These are phyloP conservation scores for Aphidius gifuensis DNA, from an alignment of 1,140 invertebrate species.

Conservation along the genomic window DNA sequence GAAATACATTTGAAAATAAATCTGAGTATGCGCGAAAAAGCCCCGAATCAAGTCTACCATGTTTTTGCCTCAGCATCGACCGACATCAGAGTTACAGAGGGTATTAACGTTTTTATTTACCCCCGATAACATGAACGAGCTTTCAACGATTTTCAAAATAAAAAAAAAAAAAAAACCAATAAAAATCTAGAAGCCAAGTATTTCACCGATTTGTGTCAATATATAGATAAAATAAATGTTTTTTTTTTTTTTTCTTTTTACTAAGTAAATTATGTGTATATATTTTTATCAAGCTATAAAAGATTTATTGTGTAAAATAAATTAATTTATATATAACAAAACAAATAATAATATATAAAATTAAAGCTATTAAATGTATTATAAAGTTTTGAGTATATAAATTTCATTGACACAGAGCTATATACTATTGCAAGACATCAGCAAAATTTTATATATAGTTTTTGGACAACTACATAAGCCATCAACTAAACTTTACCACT, in stretches of 20 bases:
- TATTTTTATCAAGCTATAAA: too few species aligned
- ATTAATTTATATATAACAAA: too few species aligned
- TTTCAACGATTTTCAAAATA: conserved; percentile 20
- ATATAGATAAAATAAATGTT: not conserved
- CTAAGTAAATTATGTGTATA: not conserved
- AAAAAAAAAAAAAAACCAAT: conserved; percentile 12
- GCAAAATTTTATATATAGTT: too few species aligned
- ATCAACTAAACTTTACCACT: conserved; percentile 18
- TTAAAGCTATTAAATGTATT: too few species aligned
- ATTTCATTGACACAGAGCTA: too few species aligned
- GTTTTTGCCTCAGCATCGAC: conserved; percentile 8
- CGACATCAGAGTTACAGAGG: conserved; percentile 18
- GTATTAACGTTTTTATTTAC: conserved; percentile 25
- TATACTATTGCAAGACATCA: too few species aligned
- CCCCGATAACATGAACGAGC: conserved; percentile 23
- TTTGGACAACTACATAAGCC: conserved; percentile 1
- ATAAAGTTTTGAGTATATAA: too few species aligned
- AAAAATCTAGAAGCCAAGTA: not conserved
- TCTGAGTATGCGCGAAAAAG: not conserved
- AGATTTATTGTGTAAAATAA: too few species aligned
- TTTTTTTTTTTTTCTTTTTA: not conserved
- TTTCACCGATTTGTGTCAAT: conserved; percentile 19
- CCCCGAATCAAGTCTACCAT: not conserved
- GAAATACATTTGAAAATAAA: not conserved
- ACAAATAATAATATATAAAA: too few species aligned